Base-by-base conservation (phyloP, 2,797 vertebrate species). In the Gallirallus australis region DNA sequence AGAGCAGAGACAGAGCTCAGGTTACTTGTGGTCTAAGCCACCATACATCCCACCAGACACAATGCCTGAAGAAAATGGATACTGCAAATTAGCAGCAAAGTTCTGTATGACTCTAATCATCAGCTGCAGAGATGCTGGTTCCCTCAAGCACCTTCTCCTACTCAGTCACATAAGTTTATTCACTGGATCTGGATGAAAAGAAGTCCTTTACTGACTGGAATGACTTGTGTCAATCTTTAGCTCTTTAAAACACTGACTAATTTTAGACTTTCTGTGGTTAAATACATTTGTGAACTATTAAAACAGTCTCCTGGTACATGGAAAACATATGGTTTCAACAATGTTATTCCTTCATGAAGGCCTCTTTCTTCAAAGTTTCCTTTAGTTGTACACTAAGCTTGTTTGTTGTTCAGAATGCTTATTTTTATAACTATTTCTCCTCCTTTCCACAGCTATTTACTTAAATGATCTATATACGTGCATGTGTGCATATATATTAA, bases 191-290 rank as follows among this genome's bases (percentile, higher is more conserved):
- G 94, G 93, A 97, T 96, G 82, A 97, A 97, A 96, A 94, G 83
- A 86, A 91, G 75, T 86, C 76, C 92, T 95, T 90, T 89, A 79
- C 87, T 91, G 82, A 94, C 75, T 96, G 60, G 73, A 97, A 95
- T 96, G 86, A 96, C 94, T 97, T 91, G 71, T 96, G 71, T 96
- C 96, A 94, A 95, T 97, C 93, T 88, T 80, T 89, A 95, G 91
- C 69, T 82, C 72, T 82, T 91, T 94, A 94, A 97, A 97, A 92
- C 37, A 42, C 11, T 80, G 65, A 84, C 96, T 98, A 97, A 97
- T 97, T 98, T 98, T 98, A 97, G 95, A 89, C 79, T 92, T 97
- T 96, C 94, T 96, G 91, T 94, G 95, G 90, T 93, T 95, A 90
- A 95, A 96, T 89, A 91, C 93, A 97, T 97, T 97, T 95, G 92